phyloP scores from a whole-genome alignment of 2,797 vertebrate genomes.

The Epinephelus awoara region DNA sequence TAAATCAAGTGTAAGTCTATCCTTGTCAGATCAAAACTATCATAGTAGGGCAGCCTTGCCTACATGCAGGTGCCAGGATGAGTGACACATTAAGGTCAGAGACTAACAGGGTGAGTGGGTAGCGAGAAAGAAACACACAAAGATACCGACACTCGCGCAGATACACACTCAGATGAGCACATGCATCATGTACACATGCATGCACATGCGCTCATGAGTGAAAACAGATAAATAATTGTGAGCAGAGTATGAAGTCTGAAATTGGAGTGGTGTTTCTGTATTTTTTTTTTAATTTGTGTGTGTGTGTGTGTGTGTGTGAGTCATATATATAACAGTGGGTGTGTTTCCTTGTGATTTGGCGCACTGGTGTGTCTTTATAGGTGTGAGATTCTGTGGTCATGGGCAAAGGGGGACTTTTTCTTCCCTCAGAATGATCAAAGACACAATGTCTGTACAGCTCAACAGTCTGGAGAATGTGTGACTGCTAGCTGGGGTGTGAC shows the following conservation, averaged over 20 bases:
- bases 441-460: slow-evolving; percentile 22
- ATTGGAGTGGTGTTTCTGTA: neutral
- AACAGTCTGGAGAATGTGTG: slow-evolving; percentile 41
- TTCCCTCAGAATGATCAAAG: slow-evolving; percentile 35
- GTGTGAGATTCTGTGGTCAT: slow-evolving; percentile 7
- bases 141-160: slow-evolving; percentile 16
- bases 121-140: slow-evolving; percentile 39
- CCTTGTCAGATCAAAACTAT: slow-evolving; percentile 82
- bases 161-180: slow-evolving; percentile 13
- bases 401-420: neutral
- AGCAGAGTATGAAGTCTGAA: neutral
- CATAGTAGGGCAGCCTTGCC: slow-evolving; percentile 71
- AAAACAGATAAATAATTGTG: slow-evolving; percentile 13
- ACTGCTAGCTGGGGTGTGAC: slow-evolving; percentile 39
- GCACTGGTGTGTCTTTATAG: slow-evolving; percentile 15
- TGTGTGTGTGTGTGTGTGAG: neutral
- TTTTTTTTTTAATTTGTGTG: neutral
- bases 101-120: slow-evolving; percentile 54
- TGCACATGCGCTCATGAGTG: slow-evolving; percentile 8
- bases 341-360: slow-evolving; percentile 17
- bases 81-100: slow-evolving; percentile 81
- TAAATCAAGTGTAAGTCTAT: slow-evolving; percentile 82
- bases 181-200: neutral
- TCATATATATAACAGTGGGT: slow-evolving; percentile 13
- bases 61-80: slow-evolving; percentile 77